Conservation (phyloP, 2,113 vertebrate genomes). For the Psilopogon haemacephalus region DNA sequence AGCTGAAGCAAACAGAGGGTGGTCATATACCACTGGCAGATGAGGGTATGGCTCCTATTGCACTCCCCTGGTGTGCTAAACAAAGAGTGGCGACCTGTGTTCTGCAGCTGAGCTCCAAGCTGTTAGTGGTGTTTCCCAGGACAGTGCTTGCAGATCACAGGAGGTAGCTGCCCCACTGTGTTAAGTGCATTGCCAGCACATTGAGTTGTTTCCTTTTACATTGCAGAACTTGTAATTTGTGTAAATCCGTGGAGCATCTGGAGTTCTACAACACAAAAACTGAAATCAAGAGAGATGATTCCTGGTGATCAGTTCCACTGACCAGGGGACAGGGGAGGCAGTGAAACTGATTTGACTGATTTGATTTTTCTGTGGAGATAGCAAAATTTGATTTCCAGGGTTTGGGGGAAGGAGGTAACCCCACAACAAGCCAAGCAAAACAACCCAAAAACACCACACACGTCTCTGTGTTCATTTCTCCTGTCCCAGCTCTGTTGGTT, state of each 20-base stretch:
- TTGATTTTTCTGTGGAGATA: not conserved
- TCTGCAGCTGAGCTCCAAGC: not conserved
- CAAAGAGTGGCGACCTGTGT: not conserved
- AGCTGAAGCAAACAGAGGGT: not conserved
- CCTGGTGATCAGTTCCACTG: not conserved
- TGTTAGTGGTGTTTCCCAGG: not conserved
- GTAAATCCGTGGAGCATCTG: not conserved
- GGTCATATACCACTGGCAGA: not conserved
- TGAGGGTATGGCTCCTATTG: not conserved
- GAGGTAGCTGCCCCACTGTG: not conserved
- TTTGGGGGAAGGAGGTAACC: not conserved
- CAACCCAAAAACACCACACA: rapidly evolving
- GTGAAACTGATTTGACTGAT: too few relatives aligned
- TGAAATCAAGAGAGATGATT: not conserved
- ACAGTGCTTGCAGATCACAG: not conserved
- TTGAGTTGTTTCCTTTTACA: not conserved
- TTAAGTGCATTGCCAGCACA: not conserved
- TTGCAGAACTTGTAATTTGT: not conserved
- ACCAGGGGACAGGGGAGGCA: too few relatives aligned
- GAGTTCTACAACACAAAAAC: not conserved
- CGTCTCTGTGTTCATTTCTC: not conserved
- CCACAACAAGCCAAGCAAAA: not conserved
- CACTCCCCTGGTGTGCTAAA: not conserved
- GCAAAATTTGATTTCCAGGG: not conserved
- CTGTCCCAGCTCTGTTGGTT: not conserved